Evolutionary conservation across 2,888 invertebrate genomes (phyloP).

Genomic region (Belgica antarctica): DNA sequence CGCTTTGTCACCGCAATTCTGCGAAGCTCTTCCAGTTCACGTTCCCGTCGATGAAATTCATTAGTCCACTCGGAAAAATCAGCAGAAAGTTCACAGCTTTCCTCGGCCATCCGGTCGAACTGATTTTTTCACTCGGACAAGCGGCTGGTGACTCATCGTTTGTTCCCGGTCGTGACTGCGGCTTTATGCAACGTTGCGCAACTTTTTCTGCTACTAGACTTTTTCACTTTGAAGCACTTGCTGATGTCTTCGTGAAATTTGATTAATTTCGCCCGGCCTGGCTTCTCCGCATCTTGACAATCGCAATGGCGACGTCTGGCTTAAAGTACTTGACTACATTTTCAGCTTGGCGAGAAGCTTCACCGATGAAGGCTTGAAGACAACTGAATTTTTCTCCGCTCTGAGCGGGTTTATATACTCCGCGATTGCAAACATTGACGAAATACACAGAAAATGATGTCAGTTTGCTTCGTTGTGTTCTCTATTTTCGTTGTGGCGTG

Average conservation of each 20-base stretch:
- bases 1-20: too few species aligned
- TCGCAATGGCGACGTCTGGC: neutral
- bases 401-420: neutral
- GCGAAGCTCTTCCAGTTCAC: too few species aligned
- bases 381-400: conserved; percentile 6
- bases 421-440: neutral
- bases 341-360: neutral
- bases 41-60: too few species aligned
- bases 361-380: neutral
- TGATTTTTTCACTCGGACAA: too few species aligned
- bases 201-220: neutral
- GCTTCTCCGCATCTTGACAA: neutral
- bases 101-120: too few species aligned
- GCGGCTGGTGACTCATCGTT: too few species aligned
- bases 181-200: too few species aligned
- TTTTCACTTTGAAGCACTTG: neutral
- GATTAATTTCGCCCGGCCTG: neutral
- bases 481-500: neutral
- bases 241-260: neutral
- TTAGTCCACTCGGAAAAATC: too few species aligned
- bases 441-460: neutral
- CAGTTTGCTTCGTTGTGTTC: neutral
- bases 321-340: neutral
- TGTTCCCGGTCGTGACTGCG: too few species aligned
- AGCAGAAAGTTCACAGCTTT: too few species aligned